Evolutionary conservation across 2,888 invertebrate genomes (phyloP).

Genomic region (Oasisia sp.): DNA sequence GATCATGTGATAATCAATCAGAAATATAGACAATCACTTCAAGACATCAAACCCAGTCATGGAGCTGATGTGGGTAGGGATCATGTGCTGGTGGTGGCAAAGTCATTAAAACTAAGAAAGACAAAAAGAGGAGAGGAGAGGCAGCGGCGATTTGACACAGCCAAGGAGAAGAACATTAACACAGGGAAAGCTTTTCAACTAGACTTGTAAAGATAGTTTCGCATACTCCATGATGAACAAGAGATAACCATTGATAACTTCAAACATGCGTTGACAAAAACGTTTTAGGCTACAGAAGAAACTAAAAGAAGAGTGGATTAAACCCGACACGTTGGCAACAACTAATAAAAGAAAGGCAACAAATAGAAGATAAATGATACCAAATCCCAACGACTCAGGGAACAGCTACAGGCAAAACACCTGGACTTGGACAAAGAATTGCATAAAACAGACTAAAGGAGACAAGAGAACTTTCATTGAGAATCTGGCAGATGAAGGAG

Average conservation of each 20-base stretch:
- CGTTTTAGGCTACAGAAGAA: not conserved
- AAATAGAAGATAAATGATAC: not conserved
- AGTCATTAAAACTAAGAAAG: not conserved
- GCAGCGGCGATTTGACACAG: not conserved
- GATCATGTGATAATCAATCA: not conserved
- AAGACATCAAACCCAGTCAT: not conserved
- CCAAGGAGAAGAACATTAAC: not conserved
- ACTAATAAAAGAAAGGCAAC: not conserved
- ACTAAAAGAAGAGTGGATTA: not conserved
- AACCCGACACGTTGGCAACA: not conserved
- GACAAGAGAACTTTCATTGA: not conserved
- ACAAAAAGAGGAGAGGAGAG: not conserved
- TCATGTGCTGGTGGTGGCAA: slow-evolving; percentile 3
- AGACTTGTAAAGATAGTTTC: not conserved
- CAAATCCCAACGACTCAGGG: too few relatives aligned
- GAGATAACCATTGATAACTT: not conserved
- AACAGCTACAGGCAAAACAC: not conserved
- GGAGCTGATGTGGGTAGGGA: not conserved
- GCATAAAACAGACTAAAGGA: not conserved
- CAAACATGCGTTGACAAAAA: not conserved
- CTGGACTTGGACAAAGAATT: not conserved
- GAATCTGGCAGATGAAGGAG: not conserved
- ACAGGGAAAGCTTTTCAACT: not conserved
- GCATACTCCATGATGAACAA: not conserved
- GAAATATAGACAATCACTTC: not conserved